Evolutionary conservation across 53 echinoderm and acorn worm genomes (phyloP).

Genomic region (Stichopus horrens): DNA sequence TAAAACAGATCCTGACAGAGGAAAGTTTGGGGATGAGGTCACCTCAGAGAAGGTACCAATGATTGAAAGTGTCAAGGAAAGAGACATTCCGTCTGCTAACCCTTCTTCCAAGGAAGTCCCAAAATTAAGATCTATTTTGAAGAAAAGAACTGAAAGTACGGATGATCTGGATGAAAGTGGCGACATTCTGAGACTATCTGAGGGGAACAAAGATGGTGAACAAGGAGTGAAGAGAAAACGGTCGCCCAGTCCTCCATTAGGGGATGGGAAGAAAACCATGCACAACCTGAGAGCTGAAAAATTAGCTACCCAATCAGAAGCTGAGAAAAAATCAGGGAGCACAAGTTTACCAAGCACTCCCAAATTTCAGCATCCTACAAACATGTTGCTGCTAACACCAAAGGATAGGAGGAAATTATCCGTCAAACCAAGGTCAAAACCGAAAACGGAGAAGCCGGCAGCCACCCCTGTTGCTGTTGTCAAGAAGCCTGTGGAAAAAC

Average conservation of each 20-base stretch:
- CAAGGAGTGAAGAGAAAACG: constrained; percentile 67
- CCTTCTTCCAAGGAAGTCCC: constrained; percentile 63
- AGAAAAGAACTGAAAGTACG: constrained; percentile 60
- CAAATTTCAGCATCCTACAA: constrained; percentile 60
- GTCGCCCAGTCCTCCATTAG: constrained; percentile 73
- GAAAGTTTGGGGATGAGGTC: background rate
- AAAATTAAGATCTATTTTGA: constrained; percentile 77
- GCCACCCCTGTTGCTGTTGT: background rate
- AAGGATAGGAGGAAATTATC: constrained; percentile 55
- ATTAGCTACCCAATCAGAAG: constrained; percentile 1
- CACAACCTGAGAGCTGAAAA: constrained; percentile 22
- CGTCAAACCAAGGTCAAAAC: constrained; percentile 50
- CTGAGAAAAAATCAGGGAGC: constrained; percentile 23
- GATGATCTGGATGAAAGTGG: constrained; percentile 14
- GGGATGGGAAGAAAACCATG: constrained; percentile 36
- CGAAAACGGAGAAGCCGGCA: constrained; percentile 20
- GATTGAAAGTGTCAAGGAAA: constrained; percentile 55
- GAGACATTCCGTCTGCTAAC: constrained; percentile 73
- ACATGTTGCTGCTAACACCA: constrained; percentile 63
- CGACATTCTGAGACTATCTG: background rate
- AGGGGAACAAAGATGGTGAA: constrained; percentile 1
- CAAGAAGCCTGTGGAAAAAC: constrained; percentile 57
- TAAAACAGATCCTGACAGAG: background rate
- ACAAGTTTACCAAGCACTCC: constrained; percentile 52
- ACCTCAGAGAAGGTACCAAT: background rate